Evolutionary conservation across 2,888 invertebrate species (phyloP), one percentile per base, ranked within the genome.

Genomic region (Hemithea aestivaria): DNA sequence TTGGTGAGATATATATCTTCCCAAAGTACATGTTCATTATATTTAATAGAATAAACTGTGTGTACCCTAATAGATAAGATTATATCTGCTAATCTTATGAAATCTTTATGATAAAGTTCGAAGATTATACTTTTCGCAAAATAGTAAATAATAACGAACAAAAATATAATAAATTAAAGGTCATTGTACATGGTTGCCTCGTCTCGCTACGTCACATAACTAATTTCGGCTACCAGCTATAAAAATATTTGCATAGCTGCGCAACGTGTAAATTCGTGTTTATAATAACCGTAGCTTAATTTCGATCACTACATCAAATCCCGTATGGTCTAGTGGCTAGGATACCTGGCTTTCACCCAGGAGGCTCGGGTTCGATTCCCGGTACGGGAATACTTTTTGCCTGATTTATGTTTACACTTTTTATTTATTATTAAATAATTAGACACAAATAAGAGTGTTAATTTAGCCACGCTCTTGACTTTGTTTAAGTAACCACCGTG

Each of bases 271-370:
- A 16, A 16, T 16, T 4, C 16, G 5, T 4, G 5, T 22, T 9
- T 20, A 7, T 20, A 6, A 20, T 6, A 8, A 9, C 20, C 0
- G n/a, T 25, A 11, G 1, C 5, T 6, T 20, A 29, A 7, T 36
- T 37, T 33, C 9, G 10, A 8, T 2, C 1, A 0, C 1, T 0
- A 2, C n/a, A 0, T 1, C 25, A 34, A 11, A 35, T 55, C 67
- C 67, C 66, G 65, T 88, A 89, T 89, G 88, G 88, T 90, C 90
- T 90, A 90, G 90, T 90, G 90, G 90, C 89, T 90, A 90, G 90
- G 90, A 90, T 90, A 90, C 89, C 90, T 90, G 90, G 90, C 90
- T 90, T 88, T 90, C 90, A 90, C 89, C 90, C 90, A 90, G 90
- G 90, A 87, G 87, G 87, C 85, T 83, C 88, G 88, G 88, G 88